Evolutionary conservation across 1,140 invertebrate genomes (phyloP), one percentile per base, ranked within the genome.

Genomic region (Ectropis grisescens): DNA sequence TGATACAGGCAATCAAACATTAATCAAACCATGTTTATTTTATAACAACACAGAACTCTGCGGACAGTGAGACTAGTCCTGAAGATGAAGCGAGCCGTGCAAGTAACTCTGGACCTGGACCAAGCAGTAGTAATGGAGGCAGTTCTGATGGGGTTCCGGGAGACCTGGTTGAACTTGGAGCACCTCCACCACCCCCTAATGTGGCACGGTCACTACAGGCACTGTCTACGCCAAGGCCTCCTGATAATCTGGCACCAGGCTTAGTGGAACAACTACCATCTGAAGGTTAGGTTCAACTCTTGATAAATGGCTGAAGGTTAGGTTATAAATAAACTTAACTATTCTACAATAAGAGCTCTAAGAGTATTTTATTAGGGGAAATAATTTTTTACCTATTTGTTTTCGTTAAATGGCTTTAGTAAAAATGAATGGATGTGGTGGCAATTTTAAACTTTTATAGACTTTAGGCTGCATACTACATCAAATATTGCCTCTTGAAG

Each of bases 1-100:
- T n/a, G n/a, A n/a, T n/a, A n/a, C n/a, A n/a, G n/a, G n/a, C n/a
- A n/a, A n/a, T n/a, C n/a, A n/a, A n/a, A n/a, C n/a, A n/a, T n/a
- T n/a, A n/a, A n/a, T n/a, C n/a, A n/a, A n/a, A n/a, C n/a, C n/a
- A n/a, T n/a, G n/a, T n/a, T n/a, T n/a, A n/a, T n/a, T n/a, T n/a
- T n/a, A n/a, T n/a, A n/a, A n/a, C n/a, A n/a, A n/a, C n/a, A n/a
- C 25, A 79, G 75, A 80, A 65, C 39, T 78, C 72, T 19, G 29
- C 74, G 34, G 72, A 81, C 14, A 76, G 71, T 65, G 72, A 81
- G 41, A 74, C 67, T 19, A 81, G 76, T 36, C 72, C 72, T 24
- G 76, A 78, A 35, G 72, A 74, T 57, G 69, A 69, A 33, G 55
- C 54, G 3, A 75, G 66, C 42, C 51, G 66, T 3, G 54, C 71